Percentiles rank a stretch among this genome's conserved stretches.
phyloP scores from a whole-genome alignment of 2,888 invertebrate genomes.

The Acanthopleura granulata region DNA sequence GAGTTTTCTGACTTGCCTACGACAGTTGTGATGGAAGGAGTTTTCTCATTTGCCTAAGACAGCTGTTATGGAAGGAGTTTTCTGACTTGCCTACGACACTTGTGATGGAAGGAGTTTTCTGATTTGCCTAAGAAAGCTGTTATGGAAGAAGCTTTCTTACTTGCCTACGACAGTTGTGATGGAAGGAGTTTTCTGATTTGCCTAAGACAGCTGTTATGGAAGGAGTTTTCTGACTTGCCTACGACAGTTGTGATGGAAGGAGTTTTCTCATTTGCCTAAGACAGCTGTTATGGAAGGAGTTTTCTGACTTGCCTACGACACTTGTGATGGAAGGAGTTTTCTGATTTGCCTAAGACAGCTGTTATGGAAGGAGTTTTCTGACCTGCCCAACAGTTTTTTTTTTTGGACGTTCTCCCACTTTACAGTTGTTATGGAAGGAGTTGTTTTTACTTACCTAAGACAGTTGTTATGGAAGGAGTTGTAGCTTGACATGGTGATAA shows the following conservation, averaged over 20 bases:
- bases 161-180: too few relatives aligned
- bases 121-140: constrained; percentile 60
- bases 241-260: too few relatives aligned
- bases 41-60: too few relatives aligned
- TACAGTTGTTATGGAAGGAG: not conserved
- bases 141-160: constrained; percentile 64
- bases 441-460: constrained; percentile 45
- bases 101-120: not conserved
- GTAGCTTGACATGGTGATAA: constrained; percentile 66
- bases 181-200: constrained; percentile 26
- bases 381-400: too few relatives aligned
- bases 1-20: too few relatives aligned
- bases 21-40: too few relatives aligned
- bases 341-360: constrained; percentile 57
- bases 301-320: too few relatives aligned
- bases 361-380: constrained; percentile 65
- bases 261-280: constrained; percentile 44
- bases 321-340: not conserved
- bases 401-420: too few relatives aligned
- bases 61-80: too few relatives aligned
- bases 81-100: too few relatives aligned
- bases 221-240: too few relatives aligned
- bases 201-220: constrained; percentile 63
- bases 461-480: constrained; percentile 65
- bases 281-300: constrained; percentile 64